These are phyloP conservation scores for Argyrosomus japonicus DNA, from an alignment of 2,113 vertebrate species.

Conservation along the genomic window DNA sequence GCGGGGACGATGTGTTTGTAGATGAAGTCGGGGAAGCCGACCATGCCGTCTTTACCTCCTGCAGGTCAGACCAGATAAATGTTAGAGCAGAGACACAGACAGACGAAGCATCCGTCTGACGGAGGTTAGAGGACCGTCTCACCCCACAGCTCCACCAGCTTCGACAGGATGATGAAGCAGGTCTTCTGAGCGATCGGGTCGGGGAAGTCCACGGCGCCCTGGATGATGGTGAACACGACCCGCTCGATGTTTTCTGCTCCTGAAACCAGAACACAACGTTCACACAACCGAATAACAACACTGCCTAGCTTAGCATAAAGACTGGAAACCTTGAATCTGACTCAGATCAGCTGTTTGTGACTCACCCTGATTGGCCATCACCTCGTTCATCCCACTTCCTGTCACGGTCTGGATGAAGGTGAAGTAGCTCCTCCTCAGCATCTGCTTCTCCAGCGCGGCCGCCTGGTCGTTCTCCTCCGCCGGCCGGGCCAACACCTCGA, in stretches of 20 bases:
- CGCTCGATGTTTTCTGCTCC: constrained; percentile 94
- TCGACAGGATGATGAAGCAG: constrained; percentile 96
- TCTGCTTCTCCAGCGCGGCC: constrained; percentile 96
- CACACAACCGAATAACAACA: no score
- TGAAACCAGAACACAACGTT: constrained; percentile 43
- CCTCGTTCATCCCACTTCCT: constrained; percentile 95
- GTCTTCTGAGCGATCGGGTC: constrained; percentile 98
- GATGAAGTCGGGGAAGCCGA: constrained; percentile 97
- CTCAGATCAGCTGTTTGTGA: not conserved
- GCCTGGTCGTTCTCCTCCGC: constrained; percentile 98
- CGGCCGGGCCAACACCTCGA: constrained; percentile 93
- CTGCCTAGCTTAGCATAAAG: no score
- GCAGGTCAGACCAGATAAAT: constrained; percentile 11
- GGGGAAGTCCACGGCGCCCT: constrained; percentile 97
- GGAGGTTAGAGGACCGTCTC: not conserved
- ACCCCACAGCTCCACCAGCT: constrained; percentile 91
- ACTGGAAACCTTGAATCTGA: no score
- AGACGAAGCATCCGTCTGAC: no score
- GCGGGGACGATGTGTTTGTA: constrained; percentile 98
- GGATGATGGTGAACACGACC: constrained; percentile 95
- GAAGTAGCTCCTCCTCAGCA: constrained; percentile 97
- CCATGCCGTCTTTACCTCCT: constrained; percentile 97
- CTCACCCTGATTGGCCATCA: constrained; percentile 96
- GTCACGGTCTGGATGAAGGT: constrained; percentile 94
- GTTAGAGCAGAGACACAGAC: no score